Base-by-base conservation (phyloP, 2,797 vertebrate species). In the Rhinoraja longicauda region DNA sequence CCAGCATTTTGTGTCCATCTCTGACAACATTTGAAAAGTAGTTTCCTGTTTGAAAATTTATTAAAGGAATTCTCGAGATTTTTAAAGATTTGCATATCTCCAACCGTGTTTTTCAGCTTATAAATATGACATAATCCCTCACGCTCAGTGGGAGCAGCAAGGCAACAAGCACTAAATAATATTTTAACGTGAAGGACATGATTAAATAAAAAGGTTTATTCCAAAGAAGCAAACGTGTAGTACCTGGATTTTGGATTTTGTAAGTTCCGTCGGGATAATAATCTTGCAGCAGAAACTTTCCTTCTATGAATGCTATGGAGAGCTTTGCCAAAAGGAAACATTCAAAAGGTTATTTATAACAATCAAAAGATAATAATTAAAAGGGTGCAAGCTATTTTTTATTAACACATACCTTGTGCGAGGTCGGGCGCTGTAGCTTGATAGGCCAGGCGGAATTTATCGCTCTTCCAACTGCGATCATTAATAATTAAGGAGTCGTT, bases 381-480 rank as follows among this genome's bases (percentile, higher is more conserved):
- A 88, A 15, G 36, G 24, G 84, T 17, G 64, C n/a, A 88, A 36
- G 24, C 36, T 67, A 36, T 4, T 39, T 67, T 53, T 8, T 21
- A 36, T 0, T 13, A n/a, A 12, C 6, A 2, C 17, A 24, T 96
- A 98, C 99, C 99, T 96, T 98, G 97, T 0, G 98, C 98, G 84
- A 99, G 97, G 24, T 97, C 97, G 0, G 98, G 98, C 0, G 98
- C 98, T 94, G 99, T 98, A 0, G 97, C 98, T 26, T 97, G 97
- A 0, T 98, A 99, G 6, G 97, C 98, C 94, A 99, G 94, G 29
- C 99, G 98, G 96, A 99, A 99, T 94, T 99, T 99, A 97, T 97
- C 98, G 95, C 99, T 98, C 95, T 99, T 99, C 99, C 99, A 99
- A 97, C 98, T 99, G 93, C 98, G 98, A 95, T 99, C 98, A 0